These are phyloP conservation scores for Podargus strigoides DNA, from an alignment of 2,797 vertebrate genomes.

Conservation along the genomic window DNA sequence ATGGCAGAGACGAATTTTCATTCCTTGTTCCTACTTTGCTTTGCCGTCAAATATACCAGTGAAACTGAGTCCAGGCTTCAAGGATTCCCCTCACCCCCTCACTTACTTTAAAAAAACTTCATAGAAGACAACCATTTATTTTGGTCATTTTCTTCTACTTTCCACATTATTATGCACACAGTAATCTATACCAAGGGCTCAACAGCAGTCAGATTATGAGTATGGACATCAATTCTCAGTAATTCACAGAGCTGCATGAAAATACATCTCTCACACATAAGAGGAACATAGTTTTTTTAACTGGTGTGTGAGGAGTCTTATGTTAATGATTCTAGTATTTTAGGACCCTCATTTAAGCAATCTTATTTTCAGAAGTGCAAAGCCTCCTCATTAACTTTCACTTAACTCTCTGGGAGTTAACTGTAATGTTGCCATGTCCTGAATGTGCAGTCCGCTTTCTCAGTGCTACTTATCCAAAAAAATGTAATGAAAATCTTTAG, in stretches of 20 bases:
- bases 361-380: not conserved
- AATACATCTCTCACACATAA: rapidly evolving
- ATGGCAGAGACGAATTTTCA: not conserved
- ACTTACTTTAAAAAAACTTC: not conserved
- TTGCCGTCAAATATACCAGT: not conserved
- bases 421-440: not conserved
- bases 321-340: not conserved
- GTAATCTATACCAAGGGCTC: not conserved
- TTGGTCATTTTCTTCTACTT: not conserved
- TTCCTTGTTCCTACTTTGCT: not conserved
- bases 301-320: not conserved
- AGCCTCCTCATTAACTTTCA: not conserved
- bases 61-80: not conserved
- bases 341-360: not conserved
- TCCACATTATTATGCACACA: not conserved
- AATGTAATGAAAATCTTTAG: not conserved
- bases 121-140: not conserved
- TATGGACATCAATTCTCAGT: not conserved
- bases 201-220: not conserved
- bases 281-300: not conserved
- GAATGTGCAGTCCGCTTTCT: not conserved
- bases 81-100: rapidly evolving
- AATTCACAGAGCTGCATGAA: not conserved
- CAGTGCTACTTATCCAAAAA: not conserved
- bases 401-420: not conserved